Base-by-base conservation (phyloP, 2,888 invertebrate species). In the Seladonia tumulorum region DNA sequence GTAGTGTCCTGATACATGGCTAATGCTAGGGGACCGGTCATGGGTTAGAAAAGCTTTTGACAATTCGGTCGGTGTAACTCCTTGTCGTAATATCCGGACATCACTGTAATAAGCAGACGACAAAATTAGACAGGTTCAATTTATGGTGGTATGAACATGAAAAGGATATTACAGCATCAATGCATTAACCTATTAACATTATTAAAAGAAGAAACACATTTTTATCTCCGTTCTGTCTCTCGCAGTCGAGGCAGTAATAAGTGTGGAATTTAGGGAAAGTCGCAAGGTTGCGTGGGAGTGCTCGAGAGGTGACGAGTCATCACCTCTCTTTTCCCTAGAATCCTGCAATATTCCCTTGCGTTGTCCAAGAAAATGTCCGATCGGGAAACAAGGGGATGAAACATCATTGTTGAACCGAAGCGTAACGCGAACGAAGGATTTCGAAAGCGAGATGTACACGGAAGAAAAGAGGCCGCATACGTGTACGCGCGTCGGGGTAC, bases 381-480 rank as follows among this genome's bases (percentile, higher is more conserved):
- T 72, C 49, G 47, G 18, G 7, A 63, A 42, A 29, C 47, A 25
- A 10, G 29, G 47, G 10, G 5, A 10, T 35, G 42, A 39, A 25
- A 75, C 42, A 66, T 81, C 29, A 63, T 79, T 71, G 66, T 42
- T 47, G 42, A 74, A 68, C 70, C 66, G 71, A 68, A 78, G 42
- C 68, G 73, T 80, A 29, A 63, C 16, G 66, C 73, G 82, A 63
- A 63, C 63, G 70, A 80, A 83, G 73, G 79, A 82, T 60, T 53
- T 70, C 47, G 79, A 60, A 66, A 47, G 60, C 49, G 73, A 10
- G 53, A 25, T 5, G n/a, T 7, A 22, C 70, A n/a, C 25, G 35
- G 42, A 68, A 53, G 47, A 68, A 81, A 79, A 82, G 77, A 85
- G 78, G 72, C 71, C 70, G 75, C 77, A 72, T 35, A 39, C 57